Evolutionary conservation across 2,888 invertebrate species (phyloP).

Genomic region (Heliconius aoede): DNA sequence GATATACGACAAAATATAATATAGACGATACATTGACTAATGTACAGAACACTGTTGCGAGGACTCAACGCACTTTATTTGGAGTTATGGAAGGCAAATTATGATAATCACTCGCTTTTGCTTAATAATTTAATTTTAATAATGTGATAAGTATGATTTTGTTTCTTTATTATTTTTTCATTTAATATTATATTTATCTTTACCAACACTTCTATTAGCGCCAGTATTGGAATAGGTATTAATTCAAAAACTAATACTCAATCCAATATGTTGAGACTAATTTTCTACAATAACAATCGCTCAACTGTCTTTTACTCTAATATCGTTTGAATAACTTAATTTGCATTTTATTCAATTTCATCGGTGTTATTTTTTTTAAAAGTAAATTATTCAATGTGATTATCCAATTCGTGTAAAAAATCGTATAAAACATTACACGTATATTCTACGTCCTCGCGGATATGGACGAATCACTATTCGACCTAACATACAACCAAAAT

Average conservation of each 20-base stretch:
- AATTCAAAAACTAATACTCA: background rate
- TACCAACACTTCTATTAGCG: slow-evolving; percentile 2
- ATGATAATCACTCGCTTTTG: slow-evolving; percentile 30
- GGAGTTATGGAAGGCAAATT: slow-evolving; percentile 41
- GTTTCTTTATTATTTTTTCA: slow-evolving; percentile 1
- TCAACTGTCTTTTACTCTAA: slow-evolving; percentile 8
- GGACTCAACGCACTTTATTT: slow-evolving; percentile 35
- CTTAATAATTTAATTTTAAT: background rate
- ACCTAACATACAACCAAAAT: slow-evolving; percentile 43
- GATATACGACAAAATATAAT: slow-evolving; percentile 45
- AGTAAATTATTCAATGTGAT: slow-evolving; percentile 27
- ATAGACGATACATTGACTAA: slow-evolving; percentile 44
- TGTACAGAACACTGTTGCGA: slow-evolving; percentile 40
- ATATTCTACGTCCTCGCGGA: slow-evolving; percentile 31
- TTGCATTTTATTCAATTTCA: slow-evolving; percentile 28
- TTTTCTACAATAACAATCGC: slow-evolving; percentile 9
- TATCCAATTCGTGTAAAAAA: slow-evolving; percentile 44
- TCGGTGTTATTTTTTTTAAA: slow-evolving; percentile 8
- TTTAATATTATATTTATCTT: background rate
- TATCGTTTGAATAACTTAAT: slow-evolving; percentile 24
- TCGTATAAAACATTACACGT: slow-evolving; percentile 44
- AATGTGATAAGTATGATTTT: slow-evolving; percentile 14
- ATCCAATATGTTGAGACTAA: slow-evolving; percentile 10
- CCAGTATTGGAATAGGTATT: background rate
- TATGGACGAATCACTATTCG: slow-evolving; percentile 42